phyloP scores from a whole-genome alignment of 2,888 invertebrate genomes.

The Phalera bucephala region DNA sequence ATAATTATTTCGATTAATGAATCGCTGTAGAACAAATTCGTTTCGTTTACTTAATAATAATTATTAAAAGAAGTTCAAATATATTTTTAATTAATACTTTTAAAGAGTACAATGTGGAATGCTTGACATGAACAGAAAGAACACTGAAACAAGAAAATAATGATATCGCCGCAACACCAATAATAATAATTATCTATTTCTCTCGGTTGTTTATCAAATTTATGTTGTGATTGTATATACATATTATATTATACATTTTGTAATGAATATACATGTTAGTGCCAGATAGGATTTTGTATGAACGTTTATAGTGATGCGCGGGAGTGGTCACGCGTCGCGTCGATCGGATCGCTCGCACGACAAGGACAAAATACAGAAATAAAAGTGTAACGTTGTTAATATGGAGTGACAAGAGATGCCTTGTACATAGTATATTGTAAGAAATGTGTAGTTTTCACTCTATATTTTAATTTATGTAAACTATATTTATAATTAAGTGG shows the following conservation, averaged over 20 bases:
- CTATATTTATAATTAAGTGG: constrained; percentile 72
- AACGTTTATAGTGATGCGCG: constrained; percentile 57
- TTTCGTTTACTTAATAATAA: constrained; percentile 27
- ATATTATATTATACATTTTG: constrained; percentile 78
- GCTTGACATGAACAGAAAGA: constrained; percentile 38
- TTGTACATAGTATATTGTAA: constrained; percentile 76
- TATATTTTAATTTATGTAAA: constrained; percentile 79
- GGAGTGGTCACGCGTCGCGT: constrained; percentile 12
- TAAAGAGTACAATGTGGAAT: constrained; percentile 50
- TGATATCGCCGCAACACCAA: constrained; percentile 60
- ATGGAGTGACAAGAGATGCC: constrained; percentile 66
- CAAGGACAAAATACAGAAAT: constrained; percentile 35
- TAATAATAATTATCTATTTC: constrained; percentile 51
- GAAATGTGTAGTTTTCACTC: constrained; percentile 78
- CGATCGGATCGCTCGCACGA: constrained; percentile 13
- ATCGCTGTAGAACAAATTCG: constrained; percentile 38
- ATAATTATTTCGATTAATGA: constrained; percentile 15
- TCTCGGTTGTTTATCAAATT: constrained; percentile 80
- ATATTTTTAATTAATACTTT: constrained; percentile 48
- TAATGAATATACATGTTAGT: constrained; percentile 81
- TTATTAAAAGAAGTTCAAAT: constrained; percentile 49
- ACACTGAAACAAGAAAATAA: constrained; percentile 20
- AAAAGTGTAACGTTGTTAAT: constrained; percentile 40
- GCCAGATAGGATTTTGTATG: constrained; percentile 81
- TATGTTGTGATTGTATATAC: constrained; percentile 81